Base-by-base conservation (phyloP, 2,113 vertebrate genomes). In the Halichoeres trimaculatus region DNA sequence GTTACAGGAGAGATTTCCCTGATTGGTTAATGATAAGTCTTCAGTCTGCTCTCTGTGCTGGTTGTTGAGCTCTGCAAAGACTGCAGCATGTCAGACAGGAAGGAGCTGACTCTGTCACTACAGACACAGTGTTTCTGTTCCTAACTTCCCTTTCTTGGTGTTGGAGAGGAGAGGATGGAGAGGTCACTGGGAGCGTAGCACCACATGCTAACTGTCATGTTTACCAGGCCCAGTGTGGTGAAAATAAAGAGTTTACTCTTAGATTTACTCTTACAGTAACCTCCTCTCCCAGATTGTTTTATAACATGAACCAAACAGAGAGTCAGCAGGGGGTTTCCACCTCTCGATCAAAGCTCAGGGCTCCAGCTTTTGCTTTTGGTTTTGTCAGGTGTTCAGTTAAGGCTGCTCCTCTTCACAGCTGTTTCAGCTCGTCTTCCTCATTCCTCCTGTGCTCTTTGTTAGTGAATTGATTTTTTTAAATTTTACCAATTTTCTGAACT, bases 1-100 rank as follows among this genome's bases (percentile, higher is more conserved):
- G 52, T 84, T 74, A 76, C 65, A 54, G 8, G 1, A 60, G 41
- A 35, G 24, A 2, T 35, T 53, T 43, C 17, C 26, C 58, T 45
- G 17, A 50, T 81, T 62, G 61, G 52, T 10, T 23, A n/a, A 36
- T 35, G 14, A 16, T 12, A 17, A 22, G 5, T 4, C 24, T 53
- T 72, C 52, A 45, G 40, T n/a, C n/a, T 35, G 11, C 20, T 10
- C 48, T 13, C 10, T 43, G 41, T 16, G 4, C 43, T 47, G 43
- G 8, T 48, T 48, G 7, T n/a, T 17, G 3, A n/a, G 8, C 1
- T 17, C 43, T 45, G 43, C 43, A 19, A 45, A 19, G 16, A 45
- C 14, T 6, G 43, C 3, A 3, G 6, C 30, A 30, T 30, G 30
- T 30, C 6, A 6, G 3, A 30, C 30, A 4, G 30, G 17, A 45